Conservation (phyloP, 2,113 vertebrate genomes). For the Diadophis punctatus region DNA sequence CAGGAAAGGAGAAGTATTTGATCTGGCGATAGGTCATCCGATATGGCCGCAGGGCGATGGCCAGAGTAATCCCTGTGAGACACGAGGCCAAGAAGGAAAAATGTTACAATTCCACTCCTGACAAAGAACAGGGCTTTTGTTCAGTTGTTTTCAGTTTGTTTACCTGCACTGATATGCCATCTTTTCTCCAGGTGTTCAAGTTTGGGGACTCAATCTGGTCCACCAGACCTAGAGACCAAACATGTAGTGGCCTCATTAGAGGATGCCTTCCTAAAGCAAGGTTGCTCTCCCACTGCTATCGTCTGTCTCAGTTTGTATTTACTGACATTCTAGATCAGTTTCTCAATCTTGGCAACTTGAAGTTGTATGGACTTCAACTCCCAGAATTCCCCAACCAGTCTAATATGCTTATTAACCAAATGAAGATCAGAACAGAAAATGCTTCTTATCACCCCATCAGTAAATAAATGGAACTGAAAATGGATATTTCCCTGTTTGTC, state of each 20-base stretch:
- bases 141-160: background rate
- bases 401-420: background rate
- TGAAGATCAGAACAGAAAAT: background rate
- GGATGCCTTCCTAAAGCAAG: background rate
- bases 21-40: slow-evolving; percentile 87
- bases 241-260: background rate
- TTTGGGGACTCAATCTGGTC: background rate
- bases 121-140: background rate
- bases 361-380: background rate
- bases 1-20: slow-evolving; percentile 94
- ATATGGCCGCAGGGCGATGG: slow-evolving; percentile 81
- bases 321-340: background rate
- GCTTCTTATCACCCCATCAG: background rate
- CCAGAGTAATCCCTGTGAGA: slow-evolving; percentile 82
- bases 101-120: background rate
- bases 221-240: background rate
- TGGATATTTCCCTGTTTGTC: background rate
- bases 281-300: background rate
- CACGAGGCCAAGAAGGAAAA: background rate
- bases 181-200: background rate
- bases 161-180: background rate
- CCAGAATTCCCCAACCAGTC: background rate
- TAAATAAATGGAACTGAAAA: background rate
- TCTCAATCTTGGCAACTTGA: background rate
- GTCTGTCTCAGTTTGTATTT: background rate